Percentiles rank a stretch among this genome's conserved stretches.
These are phyloP conservation scores for Penaeus vannamei DNA, from an alignment of 1,140 invertebrate species.

Conservation along the genomic window DNA sequence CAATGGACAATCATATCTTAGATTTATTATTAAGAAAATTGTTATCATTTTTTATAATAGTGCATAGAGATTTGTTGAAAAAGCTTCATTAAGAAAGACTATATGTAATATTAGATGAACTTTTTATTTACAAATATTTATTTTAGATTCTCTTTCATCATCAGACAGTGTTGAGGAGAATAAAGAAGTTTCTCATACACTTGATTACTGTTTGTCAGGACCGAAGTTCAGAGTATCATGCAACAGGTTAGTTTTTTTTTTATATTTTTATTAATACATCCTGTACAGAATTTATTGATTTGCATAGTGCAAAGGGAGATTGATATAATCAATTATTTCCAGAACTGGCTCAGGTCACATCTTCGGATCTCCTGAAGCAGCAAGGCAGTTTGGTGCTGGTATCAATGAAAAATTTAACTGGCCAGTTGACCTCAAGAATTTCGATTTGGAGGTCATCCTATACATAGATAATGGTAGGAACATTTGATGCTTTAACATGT, in stretches of 20 bases:
- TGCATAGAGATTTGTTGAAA: no score
- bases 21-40: no score
- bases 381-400: conserved; percentile 72
- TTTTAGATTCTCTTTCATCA: no score
- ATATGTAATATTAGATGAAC: no score
- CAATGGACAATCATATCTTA: background rate
- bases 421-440: conserved; percentile 73
- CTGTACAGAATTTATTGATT: no score
- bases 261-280: no score
- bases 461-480: conserved; percentile 71
- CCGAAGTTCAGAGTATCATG: conserved; percentile 55
- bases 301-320: no score
- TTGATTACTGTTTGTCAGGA: background rate
- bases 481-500: no score
- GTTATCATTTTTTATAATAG: no score
- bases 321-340: background rate
- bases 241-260: conserved; percentile 38
- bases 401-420: conserved; percentile 73
- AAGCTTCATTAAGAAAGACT: no score
- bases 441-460: conserved; percentile 74
- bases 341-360: conserved; percentile 71
- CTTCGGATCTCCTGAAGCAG: conserved; percentile 73
- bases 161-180: background rate
- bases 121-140: no score
- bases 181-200: background rate